phyloP scores from a whole-genome alignment of 2,888 invertebrate genomes.

The Drosophila prostipennis region DNA sequence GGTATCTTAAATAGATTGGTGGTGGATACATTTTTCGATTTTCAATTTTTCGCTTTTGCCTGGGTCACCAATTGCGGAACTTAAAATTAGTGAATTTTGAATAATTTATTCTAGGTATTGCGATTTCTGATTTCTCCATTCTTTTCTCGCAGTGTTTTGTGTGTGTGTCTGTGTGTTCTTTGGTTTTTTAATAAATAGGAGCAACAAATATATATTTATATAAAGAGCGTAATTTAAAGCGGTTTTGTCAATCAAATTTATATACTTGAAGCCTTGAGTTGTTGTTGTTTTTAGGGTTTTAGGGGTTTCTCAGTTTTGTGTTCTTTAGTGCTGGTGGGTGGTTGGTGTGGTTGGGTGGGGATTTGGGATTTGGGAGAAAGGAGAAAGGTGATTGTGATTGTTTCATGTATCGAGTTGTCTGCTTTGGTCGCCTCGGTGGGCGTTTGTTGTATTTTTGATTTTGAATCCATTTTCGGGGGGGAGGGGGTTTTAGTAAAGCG shows the following conservation, averaged over 20 bases:
- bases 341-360: not conserved
- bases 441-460: conserved; percentile 14
- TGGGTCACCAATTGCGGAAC: conserved; percentile 45
- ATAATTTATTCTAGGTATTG: conserved; percentile 47
- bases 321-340: conserved; percentile 25
- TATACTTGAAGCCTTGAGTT: conserved; percentile 53
- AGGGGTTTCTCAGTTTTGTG: conserved; percentile 19
- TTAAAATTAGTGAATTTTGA: conserved; percentile 68
- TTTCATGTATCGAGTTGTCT: conserved; percentile 45
- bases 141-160: conserved; percentile 23
- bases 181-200: conserved; percentile 33
- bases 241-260: conserved; percentile 46
- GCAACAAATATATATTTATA: conserved; percentile 47
- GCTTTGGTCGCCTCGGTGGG: conserved; percentile 17
- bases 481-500: conserved; percentile 49
- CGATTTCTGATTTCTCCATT: conserved; percentile 15
- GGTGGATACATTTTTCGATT: conserved; percentile 25
- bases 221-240: conserved; percentile 60
- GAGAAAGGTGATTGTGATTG: conserved; percentile 19
- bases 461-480: conserved; percentile 3
- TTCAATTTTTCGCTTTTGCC: conserved; percentile 1
- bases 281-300: conserved; percentile 2
- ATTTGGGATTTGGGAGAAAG: not conserved
- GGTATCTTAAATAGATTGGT: conserved; percentile 43
- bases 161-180: conserved; percentile 30